phyloP scores from a whole-genome alignment of 2,797 vertebrate species.

The Simalia tracyae region DNA sequence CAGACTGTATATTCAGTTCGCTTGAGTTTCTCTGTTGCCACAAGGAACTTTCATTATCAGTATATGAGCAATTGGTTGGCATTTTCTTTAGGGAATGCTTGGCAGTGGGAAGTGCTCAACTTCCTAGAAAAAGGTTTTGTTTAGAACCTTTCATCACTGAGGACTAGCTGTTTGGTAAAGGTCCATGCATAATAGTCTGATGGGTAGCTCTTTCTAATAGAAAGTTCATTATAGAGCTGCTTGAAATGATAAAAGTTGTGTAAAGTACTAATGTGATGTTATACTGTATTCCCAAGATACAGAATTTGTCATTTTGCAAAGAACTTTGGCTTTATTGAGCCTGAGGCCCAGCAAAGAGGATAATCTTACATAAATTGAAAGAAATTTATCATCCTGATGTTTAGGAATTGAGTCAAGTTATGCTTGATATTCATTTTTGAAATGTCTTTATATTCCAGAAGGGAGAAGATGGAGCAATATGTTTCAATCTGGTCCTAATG shows the following conservation, averaged over 20 bases:
- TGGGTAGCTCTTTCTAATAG: constrained; percentile 57
- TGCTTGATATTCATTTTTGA: neutral
- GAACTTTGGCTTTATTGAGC: neutral
- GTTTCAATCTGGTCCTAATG: neutral
- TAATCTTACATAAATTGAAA: neutral
- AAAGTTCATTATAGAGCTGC: constrained; percentile 58
- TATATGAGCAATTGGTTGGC: constrained; percentile 62
- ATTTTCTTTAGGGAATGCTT: constrained; percentile 59
- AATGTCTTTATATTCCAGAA: neutral
- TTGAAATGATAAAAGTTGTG: constrained; percentile 42
- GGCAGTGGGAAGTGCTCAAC: constrained; percentile 55
- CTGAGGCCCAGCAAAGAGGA: neutral
- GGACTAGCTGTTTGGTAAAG: constrained; percentile 68
- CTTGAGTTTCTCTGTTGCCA: constrained; percentile 39
- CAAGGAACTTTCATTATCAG: constrained; percentile 54
- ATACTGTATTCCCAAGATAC: neutral
- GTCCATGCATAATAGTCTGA: constrained; percentile 50
- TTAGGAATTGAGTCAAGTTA: neutral
- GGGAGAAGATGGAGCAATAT: neutral
- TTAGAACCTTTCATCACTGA: constrained; percentile 62
- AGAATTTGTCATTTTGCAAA: neutral
- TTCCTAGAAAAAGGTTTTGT: constrained; percentile 62
- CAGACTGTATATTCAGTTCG: constrained; percentile 35
- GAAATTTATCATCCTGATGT: neutral
- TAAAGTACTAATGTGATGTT: neutral